These are phyloP conservation scores for Sinocyclocheilus anshuiensis DNA, from an alignment of 2,113 vertebrate genomes.

Conservation along the genomic window DNA sequence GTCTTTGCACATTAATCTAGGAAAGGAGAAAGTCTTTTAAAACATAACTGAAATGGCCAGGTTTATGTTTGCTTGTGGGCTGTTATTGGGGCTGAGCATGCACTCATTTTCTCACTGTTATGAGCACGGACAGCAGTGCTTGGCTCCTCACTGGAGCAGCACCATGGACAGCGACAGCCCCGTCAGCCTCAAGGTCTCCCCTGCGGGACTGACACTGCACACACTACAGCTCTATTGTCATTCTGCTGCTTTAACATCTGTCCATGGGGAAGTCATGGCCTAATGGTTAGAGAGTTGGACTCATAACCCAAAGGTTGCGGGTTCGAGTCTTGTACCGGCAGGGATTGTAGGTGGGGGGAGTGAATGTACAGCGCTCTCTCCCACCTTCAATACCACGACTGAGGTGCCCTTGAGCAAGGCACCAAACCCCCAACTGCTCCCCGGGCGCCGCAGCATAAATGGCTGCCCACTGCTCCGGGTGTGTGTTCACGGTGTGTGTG, in stretches of 20 bases:
- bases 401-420: no score
- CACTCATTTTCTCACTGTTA: background rate
- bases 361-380: no score
- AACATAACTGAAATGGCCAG: background rate
- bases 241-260: background rate
- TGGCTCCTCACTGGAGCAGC: constrained; percentile 53
- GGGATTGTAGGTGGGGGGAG: no score
- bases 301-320: no score
- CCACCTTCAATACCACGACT: no score
- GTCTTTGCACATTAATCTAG: background rate
- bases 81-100: background rate
- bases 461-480: no score
- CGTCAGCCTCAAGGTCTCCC: background rate
- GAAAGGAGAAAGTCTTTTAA: background rate
- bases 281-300: no score
- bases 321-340: no score
- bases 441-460: no score
- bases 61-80: background rate
- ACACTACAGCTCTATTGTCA: background rate
- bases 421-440: no score
- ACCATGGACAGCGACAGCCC: constrained; percentile 69
- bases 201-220: background rate
- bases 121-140: constrained; percentile 20
- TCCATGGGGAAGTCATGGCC: no score
- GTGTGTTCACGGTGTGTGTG: no score